These are phyloP conservation scores for Sebastiscus tertius DNA, from an alignment of 2,797 vertebrate species.

Conservation along the genomic window DNA sequence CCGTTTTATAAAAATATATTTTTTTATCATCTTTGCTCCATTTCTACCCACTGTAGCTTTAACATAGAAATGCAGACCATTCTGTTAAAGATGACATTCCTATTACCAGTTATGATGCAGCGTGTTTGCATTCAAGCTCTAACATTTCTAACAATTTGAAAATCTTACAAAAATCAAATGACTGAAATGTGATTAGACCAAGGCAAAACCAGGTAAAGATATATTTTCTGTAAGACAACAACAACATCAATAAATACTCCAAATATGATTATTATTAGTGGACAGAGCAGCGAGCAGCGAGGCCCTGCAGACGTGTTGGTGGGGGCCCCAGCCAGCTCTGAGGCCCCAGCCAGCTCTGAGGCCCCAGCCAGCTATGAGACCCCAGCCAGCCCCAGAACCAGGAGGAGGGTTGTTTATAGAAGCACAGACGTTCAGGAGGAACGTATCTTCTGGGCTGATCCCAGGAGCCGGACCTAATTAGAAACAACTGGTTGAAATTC, in stretches of 20 bases:
- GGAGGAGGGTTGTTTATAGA: conserved; percentile 83
- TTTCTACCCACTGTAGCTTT: too few species aligned
- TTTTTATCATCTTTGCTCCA: too few species aligned
- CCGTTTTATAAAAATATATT: too few species aligned
- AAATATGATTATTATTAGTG: conserved; percentile 63
- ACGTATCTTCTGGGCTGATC: conserved; percentile 82
- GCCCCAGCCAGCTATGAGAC: conserved; percentile 61
- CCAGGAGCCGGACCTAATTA: conserved; percentile 84
- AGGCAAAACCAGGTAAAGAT: background rate
- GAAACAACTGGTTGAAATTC: conserved; percentile 84
- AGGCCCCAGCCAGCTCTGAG: background rate
- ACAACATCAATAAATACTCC: conserved; percentile 61
- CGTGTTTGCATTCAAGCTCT: background rate
- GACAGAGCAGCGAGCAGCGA: conserved; percentile 38
- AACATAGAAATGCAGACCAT: too few species aligned
- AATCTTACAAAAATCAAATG: background rate
- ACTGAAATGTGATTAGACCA: background rate
- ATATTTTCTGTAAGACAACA: conserved; percentile 36
- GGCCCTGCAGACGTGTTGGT: conserved; percentile 61
- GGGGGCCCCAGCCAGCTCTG: conserved; percentile 34
- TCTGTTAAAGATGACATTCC: too few species aligned
- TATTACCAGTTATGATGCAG: background rate
- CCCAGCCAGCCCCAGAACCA: conserved; percentile 70
- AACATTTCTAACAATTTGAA: background rate
- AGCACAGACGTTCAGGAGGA: conserved; percentile 83